Conservation (phyloP, 1,140 invertebrate species). For the Phortica variegata region DNA sequence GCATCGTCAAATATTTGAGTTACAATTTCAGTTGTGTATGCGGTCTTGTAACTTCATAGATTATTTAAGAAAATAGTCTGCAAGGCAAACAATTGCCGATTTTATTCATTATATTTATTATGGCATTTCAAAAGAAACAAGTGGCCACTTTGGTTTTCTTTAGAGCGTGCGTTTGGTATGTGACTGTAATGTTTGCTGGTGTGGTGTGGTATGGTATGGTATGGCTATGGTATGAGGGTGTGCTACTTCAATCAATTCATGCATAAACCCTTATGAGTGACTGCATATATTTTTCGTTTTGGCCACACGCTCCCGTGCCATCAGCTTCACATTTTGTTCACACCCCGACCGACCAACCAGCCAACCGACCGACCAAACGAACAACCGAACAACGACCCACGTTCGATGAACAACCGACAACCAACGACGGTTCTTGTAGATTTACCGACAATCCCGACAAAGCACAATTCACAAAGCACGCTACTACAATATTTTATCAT, state of each 20-base stretch:
- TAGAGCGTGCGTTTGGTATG: slow-evolving; percentile 14
- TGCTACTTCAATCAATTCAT: slow-evolving; percentile 44
- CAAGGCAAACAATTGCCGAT: no score
- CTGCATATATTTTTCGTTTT: slow-evolving; percentile 52
- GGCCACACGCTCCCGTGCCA: slow-evolving; percentile 26
- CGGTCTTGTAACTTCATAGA: no score
- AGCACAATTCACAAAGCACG: slow-evolving; percentile 26
- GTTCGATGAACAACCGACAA: no score
- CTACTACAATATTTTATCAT: slow-evolving; percentile 46
- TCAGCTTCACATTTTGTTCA: slow-evolving; percentile 16
- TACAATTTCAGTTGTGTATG: no score
- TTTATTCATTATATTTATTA: no score
- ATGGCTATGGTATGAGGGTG: not conserved
- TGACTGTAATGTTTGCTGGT: not conserved
- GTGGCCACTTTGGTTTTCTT: no score
- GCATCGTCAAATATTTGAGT: no score
- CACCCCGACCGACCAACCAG: not conserved
- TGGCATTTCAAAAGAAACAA: no score
- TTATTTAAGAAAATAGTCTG: no score
- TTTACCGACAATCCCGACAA: slow-evolving; percentile 8
- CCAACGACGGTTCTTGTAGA: not conserved
- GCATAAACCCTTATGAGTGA: slow-evolving; percentile 53
- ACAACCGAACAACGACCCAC: slow-evolving; percentile 22
- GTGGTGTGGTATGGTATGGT: not conserved
- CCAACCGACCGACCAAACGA: not conserved